These are phyloP conservation scores for Oreochromis aureus DNA, from an alignment of 2,113 vertebrate genomes.

Conservation along the genomic window DNA sequence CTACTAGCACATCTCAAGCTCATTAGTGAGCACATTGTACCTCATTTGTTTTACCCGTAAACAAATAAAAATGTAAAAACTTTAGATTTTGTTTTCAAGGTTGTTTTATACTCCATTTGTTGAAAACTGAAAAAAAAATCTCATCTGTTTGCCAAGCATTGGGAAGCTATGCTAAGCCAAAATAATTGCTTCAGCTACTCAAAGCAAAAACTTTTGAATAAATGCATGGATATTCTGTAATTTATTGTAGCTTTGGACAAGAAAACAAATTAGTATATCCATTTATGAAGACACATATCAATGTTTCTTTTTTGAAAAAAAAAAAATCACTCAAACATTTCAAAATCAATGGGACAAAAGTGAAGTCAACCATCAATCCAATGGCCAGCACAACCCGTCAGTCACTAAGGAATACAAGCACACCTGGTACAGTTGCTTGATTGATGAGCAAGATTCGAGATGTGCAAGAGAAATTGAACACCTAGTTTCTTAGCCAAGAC, in stretches of 20 bases:
- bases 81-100: not conserved
- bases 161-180: not conserved
- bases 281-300: not conserved
- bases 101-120: not conserved
- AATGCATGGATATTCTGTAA: not conserved
- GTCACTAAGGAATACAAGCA: not conserved
- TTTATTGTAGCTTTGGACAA: not conserved
- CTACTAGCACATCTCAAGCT: not conserved
- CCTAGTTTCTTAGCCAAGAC: not conserved
- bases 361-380: not conserved
- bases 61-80: not conserved
- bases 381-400: not conserved
- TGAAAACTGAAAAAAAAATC: not conserved
- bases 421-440: not conserved
- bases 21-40: not conserved
- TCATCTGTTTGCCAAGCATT: not conserved
- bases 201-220: not conserved
- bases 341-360: not conserved
- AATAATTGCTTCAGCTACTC: not conserved
- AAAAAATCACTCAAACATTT: not conserved
- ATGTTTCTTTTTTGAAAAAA: not conserved
- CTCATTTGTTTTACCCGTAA: not conserved
- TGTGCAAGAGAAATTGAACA: not conserved
- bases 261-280: not conserved
- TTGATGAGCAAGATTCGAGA: not conserved